Base-by-base conservation (phyloP, 2,113 vertebrate genomes). In the Amia ocellicauda region DNA sequence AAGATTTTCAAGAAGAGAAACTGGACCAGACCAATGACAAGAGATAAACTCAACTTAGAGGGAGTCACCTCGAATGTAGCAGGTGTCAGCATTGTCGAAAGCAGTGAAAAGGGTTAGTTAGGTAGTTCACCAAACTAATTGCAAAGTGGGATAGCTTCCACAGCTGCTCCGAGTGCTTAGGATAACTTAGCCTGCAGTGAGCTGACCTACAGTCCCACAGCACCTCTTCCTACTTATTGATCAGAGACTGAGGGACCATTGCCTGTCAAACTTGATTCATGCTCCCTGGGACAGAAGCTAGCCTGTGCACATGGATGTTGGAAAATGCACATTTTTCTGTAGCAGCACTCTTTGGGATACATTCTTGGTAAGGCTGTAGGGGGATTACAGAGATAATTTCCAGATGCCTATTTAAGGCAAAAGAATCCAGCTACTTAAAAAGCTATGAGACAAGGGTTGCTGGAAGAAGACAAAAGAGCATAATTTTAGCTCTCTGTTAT, bases 321-420 rank as follows among this genome's bases (percentile, higher is more conserved):
- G 5, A 36, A 36, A n/a, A n/a, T n/a, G 31, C 31, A 36, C 31
- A 36, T 11, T 7, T 5, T 2, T 36, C 31, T 36, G 31, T 36
- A 36, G 11, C n/a, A n/a, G n/a, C 5, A 36, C 31, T 50, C 49
- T 19, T 29, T 19, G 16, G 40, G 52, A 55, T 64, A 41, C 49
- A 42, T 58, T 49, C 68, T 42, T 51, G 24, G 16, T 71, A 53
- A 20, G 20, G 43, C 29, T 28, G 42, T 20, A 50, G 47, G 47
- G 60, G 36, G n/a, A 68, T 52, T 70, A 51, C 43, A 45, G 60
- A 5, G 31, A 40, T 22, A 27, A 55, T 63, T 61, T 63, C 41
- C 55, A 22, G 41, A 76, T 69, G 55, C 63, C 67, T 72, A 71
- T 72, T 73, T 69, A 67, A 72, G 63, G 47, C 67, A 26, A 64